Conservation (phyloP, 2,797 vertebrate genomes). For the Rhinogobio ventralis region DNA sequence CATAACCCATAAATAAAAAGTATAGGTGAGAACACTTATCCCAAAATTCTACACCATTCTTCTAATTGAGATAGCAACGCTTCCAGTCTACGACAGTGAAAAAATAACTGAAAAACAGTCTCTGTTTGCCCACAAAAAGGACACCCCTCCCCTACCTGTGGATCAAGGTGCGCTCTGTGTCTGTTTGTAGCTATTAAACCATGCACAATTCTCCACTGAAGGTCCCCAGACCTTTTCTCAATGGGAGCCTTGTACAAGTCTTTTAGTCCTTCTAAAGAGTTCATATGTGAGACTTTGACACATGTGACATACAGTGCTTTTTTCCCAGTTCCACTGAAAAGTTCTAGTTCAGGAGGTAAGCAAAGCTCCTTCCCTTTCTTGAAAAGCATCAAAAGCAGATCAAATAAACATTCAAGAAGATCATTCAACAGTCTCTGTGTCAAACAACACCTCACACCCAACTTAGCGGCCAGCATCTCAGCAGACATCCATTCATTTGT, state of each 20-base stretch:
- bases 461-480: not conserved
- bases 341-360: not conserved
- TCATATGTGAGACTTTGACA: not conserved
- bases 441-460: not conserved
- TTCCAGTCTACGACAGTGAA: no score
- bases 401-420: not conserved
- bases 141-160: no score
- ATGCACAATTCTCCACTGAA: not conserved
- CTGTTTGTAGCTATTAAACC: not conserved
- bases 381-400: not conserved
- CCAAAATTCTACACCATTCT: no score
- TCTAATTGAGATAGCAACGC: no score
- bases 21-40: no score
- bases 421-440: not conserved
- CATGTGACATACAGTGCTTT: not conserved
- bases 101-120: no score
- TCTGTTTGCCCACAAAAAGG: no score
- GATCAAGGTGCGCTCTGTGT: no score
- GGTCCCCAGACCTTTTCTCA: not conserved
- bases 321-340: no score
- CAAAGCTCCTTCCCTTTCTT: not conserved
- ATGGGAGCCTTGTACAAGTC: not conserved
- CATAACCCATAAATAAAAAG: no score
- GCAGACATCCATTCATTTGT: no score
- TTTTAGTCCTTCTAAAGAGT: not conserved